Percentiles rank a stretch among this genome's conserved stretches.
These are phyloP conservation scores for Phenganax subtilis DNA, from an alignment of 92 coral and sea anemone genomes.

Conservation along the genomic window DNA sequence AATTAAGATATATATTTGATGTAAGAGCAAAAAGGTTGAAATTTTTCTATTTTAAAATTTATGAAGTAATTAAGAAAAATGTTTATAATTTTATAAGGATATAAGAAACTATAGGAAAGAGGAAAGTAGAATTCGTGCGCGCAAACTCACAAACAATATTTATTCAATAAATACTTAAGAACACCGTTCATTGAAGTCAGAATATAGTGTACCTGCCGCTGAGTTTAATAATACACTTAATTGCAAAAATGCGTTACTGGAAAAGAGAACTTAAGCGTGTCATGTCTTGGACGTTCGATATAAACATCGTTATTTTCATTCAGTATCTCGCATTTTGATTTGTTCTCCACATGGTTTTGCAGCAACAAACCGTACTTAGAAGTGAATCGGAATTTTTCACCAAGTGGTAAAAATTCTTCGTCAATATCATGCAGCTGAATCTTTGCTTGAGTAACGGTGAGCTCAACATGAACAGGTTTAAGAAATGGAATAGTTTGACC, in stretches of 20 bases:
- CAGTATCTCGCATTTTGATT: neutral
- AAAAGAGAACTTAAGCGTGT: slow-evolving; percentile 2
- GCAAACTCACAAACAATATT: too few species aligned
- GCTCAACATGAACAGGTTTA: slow-evolving; percentile 8
- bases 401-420: slow-evolving; percentile 2
- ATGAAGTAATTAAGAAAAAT: too few species aligned
- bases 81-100: too few species aligned
- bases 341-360: neutral
- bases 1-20: too few species aligned
- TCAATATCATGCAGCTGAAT: neutral
- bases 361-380: slow-evolving; percentile 6
- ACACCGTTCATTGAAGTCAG: too few species aligned
- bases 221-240: neutral
- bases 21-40: too few species aligned
- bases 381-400: neutral
- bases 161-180: too few species aligned
- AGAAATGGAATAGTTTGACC: slow-evolving; percentile 4
- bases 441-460: neutral
- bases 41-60: too few species aligned
- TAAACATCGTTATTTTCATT: neutral
- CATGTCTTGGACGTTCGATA: neutral
- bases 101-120: too few species aligned
- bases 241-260: neutral
- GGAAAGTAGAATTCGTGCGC: too few species aligned
- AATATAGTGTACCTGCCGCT: too few species aligned